These are phyloP conservation scores for Nephila pilipes DNA, from an alignment of 1,140 invertebrate genomes.

Conservation along the genomic window DNA sequence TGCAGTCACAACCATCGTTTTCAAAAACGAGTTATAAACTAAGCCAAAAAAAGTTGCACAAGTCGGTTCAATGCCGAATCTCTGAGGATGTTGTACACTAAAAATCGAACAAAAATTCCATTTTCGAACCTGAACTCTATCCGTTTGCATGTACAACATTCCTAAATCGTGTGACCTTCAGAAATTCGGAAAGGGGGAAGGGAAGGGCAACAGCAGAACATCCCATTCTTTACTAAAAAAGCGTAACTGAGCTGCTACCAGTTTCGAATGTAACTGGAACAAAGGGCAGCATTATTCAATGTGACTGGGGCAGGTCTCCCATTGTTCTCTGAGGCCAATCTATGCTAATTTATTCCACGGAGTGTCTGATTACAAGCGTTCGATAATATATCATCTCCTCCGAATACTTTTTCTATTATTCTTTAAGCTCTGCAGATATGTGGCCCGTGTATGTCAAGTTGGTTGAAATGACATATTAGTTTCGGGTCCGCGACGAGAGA, in stretches of 20 bases:
- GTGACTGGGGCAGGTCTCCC: conserved; percentile 13
- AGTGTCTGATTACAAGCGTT: conserved; percentile 14
- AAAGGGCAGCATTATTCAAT: conserved; percentile 40
- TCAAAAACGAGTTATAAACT: too few species aligned
- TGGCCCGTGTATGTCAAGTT: background rate
- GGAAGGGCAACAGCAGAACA: background rate
- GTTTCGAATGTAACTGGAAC: conserved; percentile 38
- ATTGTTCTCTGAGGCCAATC: conserved; percentile 39
- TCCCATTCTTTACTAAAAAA: conserved; percentile 9
- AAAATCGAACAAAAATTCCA: background rate
- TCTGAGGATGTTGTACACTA: background rate
- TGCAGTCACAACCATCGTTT: too few species aligned
- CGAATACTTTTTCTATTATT: background rate
- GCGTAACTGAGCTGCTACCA: background rate
- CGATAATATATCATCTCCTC: conserved; percentile 41
- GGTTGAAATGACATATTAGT: conserved; percentile 1
- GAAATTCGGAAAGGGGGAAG: background rate
- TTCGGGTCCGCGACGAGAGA: background rate
- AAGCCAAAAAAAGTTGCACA: background rate
- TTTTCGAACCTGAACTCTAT: background rate
- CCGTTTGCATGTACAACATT: background rate
- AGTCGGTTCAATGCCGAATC: background rate
- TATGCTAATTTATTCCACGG: conserved; percentile 41
- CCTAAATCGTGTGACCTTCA: background rate
- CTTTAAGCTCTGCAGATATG: background rate